phyloP scores from a whole-genome alignment of 2,797 vertebrate genomes.

The Sparidentex hasta region DNA sequence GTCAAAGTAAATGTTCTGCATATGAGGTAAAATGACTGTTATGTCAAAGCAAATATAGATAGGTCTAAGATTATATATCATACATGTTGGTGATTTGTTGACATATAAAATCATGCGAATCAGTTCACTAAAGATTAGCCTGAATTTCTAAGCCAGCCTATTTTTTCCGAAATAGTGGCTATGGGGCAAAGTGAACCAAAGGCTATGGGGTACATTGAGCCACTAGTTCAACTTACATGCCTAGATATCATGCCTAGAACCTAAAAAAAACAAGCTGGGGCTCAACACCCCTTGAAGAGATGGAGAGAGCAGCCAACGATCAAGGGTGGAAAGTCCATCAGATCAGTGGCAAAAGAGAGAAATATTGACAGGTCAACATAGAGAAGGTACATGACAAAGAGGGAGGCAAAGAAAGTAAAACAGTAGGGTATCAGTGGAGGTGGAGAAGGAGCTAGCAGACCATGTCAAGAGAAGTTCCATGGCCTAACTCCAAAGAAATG shows the following conservation, averaged over 20 bases:
- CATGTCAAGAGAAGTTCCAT: too few relatives aligned
- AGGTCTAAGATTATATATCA: neutral
- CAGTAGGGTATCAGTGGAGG: too few relatives aligned
- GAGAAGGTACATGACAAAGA: too few relatives aligned
- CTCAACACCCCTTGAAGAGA: too few relatives aligned
- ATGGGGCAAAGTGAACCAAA: constrained; percentile 37
- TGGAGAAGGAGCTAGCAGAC: too few relatives aligned
- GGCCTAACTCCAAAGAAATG: too few relatives aligned
- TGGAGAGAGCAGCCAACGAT: too few relatives aligned
- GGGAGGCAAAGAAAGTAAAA: too few relatives aligned
- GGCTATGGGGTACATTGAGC: constrained; percentile 35
- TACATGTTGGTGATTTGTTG: neutral
- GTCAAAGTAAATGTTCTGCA: neutral
- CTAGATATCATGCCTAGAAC: too few relatives aligned
- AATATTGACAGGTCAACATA: too few relatives aligned
- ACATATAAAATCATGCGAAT: constrained; percentile 29
- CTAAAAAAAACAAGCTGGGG: neutral
- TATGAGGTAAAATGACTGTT: neutral
- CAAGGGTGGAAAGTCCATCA: too few relatives aligned
- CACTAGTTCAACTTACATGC: constrained; percentile 44
- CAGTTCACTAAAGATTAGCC: constrained; percentile 22
- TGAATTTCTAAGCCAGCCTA: neutral
- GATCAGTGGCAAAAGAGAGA: too few relatives aligned
- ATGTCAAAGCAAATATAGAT: constrained; percentile 1
- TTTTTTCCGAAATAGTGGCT: constrained; percentile 44